A percentile compares a stretch with the other conserved stretches of the same genome.
phyloP scores from a whole-genome alignment of 2,797 vertebrate species.

The Lophotriccus pileatus region DNA sequence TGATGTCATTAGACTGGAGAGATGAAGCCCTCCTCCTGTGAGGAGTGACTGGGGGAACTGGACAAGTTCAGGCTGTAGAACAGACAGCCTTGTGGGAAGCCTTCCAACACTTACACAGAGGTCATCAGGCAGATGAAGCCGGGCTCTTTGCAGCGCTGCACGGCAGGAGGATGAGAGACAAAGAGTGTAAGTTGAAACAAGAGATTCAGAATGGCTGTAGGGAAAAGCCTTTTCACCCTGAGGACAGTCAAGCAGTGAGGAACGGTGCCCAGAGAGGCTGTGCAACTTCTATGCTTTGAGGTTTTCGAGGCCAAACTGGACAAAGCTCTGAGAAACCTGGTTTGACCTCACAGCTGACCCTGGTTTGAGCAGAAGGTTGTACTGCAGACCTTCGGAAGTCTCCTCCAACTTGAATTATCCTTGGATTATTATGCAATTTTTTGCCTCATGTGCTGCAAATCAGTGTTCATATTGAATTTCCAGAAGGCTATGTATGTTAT shows the following conservation, averaged over 20 bases:
- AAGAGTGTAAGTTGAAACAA: not conserved
- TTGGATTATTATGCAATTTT: not conserved
- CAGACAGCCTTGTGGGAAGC: not conserved
- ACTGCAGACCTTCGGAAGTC: not conserved
- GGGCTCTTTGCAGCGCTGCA: not conserved
- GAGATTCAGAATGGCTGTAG: not conserved
- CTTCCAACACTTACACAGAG: not conserved
- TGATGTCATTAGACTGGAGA: not conserved
- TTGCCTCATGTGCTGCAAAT: not conserved
- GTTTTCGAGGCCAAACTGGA: not conserved
- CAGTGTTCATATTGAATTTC: not conserved
- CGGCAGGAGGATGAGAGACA: not conserved
- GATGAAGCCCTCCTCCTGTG: not conserved
- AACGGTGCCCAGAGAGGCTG: not conserved
- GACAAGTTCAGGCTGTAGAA: not conserved
- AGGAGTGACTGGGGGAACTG: not conserved
- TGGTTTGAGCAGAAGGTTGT: not conserved
- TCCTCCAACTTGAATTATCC: not conserved
- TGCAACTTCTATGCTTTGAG: not conserved
- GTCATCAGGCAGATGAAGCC: not conserved
- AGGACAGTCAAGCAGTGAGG: not conserved
- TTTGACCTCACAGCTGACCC: not conserved
- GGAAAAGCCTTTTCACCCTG: not conserved
- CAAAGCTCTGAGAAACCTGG: not conserved
- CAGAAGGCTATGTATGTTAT: not conserved